Evolutionary conservation across 1,140 invertebrate genomes (phyloP).

Genomic region (Panonychus citri): DNA sequence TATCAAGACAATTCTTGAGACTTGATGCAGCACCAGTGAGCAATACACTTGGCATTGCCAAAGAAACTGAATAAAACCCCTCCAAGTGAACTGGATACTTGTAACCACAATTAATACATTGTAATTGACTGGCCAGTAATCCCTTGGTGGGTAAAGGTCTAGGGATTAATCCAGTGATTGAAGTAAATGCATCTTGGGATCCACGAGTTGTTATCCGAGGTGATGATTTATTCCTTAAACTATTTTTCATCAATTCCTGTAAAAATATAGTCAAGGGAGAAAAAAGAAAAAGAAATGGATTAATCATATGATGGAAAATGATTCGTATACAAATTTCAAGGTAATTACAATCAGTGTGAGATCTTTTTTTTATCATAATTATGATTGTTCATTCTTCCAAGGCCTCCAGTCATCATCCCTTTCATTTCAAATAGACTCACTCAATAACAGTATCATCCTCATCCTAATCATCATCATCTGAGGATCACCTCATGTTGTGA

Average conservation of each 20-base stretch:
- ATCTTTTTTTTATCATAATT: too few relatives aligned
- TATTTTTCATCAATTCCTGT: not conserved
- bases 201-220: slow-evolving; percentile 14
- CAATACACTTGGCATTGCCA: slow-evolving; percentile 37
- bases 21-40: slow-evolving; percentile 27
- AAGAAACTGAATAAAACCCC: slow-evolving; percentile 62
- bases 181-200: slow-evolving; percentile 8
- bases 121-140: slow-evolving; percentile 54
- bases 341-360: too few relatives aligned
- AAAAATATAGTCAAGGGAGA: not conserved
- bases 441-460: too few relatives aligned
- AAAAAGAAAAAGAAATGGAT: too few relatives aligned
- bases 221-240: slow-evolving; percentile 13
- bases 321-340: too few relatives aligned
- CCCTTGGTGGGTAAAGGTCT: slow-evolving; percentile 41
- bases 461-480: too few relatives aligned
- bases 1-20: slow-evolving; percentile 41
- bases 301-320: too few relatives aligned
- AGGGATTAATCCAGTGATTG: slow-evolving; percentile 15
- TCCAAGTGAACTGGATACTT: slow-evolving; percentile 66
- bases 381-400: too few relatives aligned
- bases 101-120: slow-evolving; percentile 50
- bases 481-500: too few relatives aligned
- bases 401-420: too few relatives aligned
- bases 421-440: too few relatives aligned